Evolutionary conservation across 2,888 invertebrate genomes (phyloP).

Genomic region (Oscheius sp.): DNA sequence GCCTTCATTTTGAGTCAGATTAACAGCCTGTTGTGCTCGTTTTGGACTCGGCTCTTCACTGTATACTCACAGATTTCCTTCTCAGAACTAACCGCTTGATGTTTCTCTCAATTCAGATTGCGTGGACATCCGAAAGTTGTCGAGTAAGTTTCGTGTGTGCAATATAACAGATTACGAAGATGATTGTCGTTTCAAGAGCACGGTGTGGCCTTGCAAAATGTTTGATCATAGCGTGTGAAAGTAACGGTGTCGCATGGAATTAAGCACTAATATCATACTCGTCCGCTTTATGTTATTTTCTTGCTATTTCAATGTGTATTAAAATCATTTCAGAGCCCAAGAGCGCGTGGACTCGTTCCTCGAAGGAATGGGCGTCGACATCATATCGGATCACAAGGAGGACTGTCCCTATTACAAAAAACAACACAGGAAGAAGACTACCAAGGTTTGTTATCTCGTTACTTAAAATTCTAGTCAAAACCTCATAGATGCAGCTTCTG

Average conservation of each 20-base stretch:
- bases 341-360: slow-evolving; percentile 57
- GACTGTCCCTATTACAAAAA: slow-evolving; percentile 61
- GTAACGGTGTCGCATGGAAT: neutral
- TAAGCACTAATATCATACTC: neutral
- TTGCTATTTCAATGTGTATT: neutral
- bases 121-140: slow-evolving; percentile 34
- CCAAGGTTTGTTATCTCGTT: slow-evolving; percentile 33
- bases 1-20: neutral
- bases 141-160: slow-evolving; percentile 34
- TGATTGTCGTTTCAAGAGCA: neutral
- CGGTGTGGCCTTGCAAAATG: neutral
- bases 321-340: slow-evolving; percentile 54
- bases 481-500: slow-evolving; percentile 52
- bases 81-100: slow-evolving; percentile 11
- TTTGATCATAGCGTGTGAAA: neutral
- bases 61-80: too few species aligned
- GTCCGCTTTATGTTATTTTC: neutral
- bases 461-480: neutral
- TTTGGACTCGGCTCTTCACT: too few species aligned
- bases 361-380: slow-evolving; percentile 59
- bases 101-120: slow-evolving; percentile 27
- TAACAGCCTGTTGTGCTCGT: too few species aligned
- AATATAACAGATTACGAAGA: neutral
- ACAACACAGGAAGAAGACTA: slow-evolving; percentile 42
- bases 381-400: slow-evolving; percentile 60